Conservation (phyloP, 2,113 vertebrate species). For the Myocastor coypus region DNA sequence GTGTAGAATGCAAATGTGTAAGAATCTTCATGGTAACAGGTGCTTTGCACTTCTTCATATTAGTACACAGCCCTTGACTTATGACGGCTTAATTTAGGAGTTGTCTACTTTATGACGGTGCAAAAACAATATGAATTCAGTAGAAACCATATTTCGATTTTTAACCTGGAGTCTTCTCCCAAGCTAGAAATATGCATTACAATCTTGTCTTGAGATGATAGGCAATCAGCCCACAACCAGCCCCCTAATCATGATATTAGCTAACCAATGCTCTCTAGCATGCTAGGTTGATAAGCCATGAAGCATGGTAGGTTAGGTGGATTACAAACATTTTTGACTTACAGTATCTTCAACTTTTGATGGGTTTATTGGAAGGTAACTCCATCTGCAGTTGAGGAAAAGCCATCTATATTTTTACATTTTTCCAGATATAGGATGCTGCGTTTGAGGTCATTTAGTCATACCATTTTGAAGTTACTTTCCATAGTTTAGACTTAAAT, state of each 20-base stretch:
- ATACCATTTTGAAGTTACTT: slow-evolving; percentile 46
- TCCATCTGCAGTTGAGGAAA: neutral
- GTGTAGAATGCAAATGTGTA: neutral
- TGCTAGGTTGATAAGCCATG: neutral
- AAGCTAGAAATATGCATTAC: neutral
- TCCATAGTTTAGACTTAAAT: neutral
- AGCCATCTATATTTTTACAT: neutral
- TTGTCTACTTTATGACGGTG: neutral
- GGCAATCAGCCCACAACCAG: neutral
- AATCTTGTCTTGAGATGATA: neutral
- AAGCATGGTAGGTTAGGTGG: neutral
- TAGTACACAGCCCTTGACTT: neutral
- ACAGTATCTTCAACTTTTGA: neutral
- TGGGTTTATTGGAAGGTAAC: neutral
- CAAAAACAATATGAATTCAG: neutral
- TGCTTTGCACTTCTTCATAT: neutral
- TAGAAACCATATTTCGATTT: neutral
- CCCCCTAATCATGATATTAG: neutral
- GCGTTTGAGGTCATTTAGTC: neutral
- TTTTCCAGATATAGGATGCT: neutral
- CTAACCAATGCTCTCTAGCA: neutral
- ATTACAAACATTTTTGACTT: neutral
- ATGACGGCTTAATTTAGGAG: no score
- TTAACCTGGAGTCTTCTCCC: neutral
- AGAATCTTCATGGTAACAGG: neutral